Evolutionary conservation across 2,888 invertebrate species (phyloP).

Genomic region (Drosophila lacicola): DNA sequence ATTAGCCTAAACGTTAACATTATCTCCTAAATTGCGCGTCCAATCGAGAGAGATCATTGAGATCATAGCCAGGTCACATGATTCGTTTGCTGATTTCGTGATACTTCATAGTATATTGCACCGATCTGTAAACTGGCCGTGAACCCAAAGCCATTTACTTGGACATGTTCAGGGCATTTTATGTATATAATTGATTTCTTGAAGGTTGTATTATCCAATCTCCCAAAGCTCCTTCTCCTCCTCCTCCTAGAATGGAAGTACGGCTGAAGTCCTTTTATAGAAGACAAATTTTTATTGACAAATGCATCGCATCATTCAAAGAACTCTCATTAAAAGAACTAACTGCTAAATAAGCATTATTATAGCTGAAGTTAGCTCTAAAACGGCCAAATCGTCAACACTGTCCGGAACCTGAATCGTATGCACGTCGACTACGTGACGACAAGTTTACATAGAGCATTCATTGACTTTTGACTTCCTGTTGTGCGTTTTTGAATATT

Average conservation of each 20-base stretch:
- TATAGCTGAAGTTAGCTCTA: constrained; percentile 1
- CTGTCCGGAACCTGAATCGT: constrained; percentile 35
- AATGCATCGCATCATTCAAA: too few relatives aligned
- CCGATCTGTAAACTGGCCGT: constrained; percentile 11
- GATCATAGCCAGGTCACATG: constrained; percentile 23
- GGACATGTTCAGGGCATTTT: not conserved
- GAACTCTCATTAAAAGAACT: too few relatives aligned
- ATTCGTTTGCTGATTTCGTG: constrained; percentile 22
- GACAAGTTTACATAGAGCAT: constrained; percentile 57
- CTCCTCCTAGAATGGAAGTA: too few relatives aligned
- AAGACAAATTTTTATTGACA: too few relatives aligned
- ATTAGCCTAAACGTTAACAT: constrained; percentile 18
- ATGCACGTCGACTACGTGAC: constrained; percentile 33
- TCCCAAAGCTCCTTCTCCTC: too few relatives aligned
- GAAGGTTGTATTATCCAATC: too few relatives aligned
- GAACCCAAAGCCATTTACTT: not conserved
- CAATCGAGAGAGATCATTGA: constrained; percentile 12
- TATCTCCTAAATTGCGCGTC: constrained; percentile 21
- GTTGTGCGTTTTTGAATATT: constrained; percentile 21
- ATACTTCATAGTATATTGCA: constrained; percentile 7
- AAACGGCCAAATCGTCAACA: constrained; percentile 19
- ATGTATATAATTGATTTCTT: not conserved
- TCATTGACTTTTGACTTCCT: constrained; percentile 71
- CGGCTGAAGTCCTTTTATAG: too few relatives aligned
- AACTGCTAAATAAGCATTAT: not conserved